Evolutionary conservation across 2,888 invertebrate genomes (phyloP), one percentile per base, ranked within the genome.

Genomic region (Parochlus steinenii): DNA sequence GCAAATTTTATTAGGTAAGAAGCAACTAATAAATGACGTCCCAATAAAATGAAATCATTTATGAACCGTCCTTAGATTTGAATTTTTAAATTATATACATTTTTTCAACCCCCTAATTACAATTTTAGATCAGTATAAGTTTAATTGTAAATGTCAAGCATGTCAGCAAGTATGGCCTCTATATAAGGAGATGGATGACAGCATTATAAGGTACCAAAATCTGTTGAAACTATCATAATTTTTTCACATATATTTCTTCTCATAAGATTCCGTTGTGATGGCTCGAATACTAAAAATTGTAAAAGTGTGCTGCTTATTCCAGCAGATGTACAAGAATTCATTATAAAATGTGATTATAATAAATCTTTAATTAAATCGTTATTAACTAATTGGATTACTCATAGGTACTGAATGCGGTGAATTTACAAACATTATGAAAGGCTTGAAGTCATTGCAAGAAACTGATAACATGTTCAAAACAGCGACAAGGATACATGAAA

Each of bases 71-170:
- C 14, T 22, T 36, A 25, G 24, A n/a, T n/a, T n/a, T n/a, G n/a
- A n/a, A n/a, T n/a, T n/a, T n/a, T n/a, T n/a, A n/a, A n/a, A n/a
- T n/a, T n/a, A n/a, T n/a, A n/a, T n/a, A n/a, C n/a, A n/a, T n/a
- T n/a, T n/a, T n/a, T n/a, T n/a, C n/a, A n/a, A n/a, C n/a, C n/a
- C n/a, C n/a, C n/a, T n/a, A n/a, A n/a, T n/a, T n/a, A n/a, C n/a
- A n/a, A n/a, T n/a, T n/a, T n/a, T n/a, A n/a, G 66, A 74, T 2
- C 73, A 77, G 37, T 89, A 87, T 54, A 81, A 82, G 77, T 89
- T 89, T 48, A 74, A 79, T 41, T 89, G 89, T 49, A 55, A 61
- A 8, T 89, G 87, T 49, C 62, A 65, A 41, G 74, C 86, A 1
- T 87, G 87, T 47, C 53, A 62, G 30, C 69, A 77, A 36, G 68